Conservation (phyloP, 2,888 invertebrate genomes). For the Micropterix aruncella region DNA sequence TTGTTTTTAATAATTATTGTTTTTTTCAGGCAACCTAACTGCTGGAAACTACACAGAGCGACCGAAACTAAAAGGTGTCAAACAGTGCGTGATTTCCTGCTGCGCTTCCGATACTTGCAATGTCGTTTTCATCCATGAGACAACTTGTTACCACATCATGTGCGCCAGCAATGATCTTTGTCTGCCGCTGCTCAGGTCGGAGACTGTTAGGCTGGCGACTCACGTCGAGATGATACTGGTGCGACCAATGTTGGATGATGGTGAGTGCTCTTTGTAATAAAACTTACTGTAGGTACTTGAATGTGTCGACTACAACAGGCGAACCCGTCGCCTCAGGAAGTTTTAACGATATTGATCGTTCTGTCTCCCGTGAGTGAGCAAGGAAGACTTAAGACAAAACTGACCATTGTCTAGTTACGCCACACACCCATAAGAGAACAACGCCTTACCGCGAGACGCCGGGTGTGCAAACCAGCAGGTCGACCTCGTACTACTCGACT, state of each 20-base stretch:
- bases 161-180: slow-evolving; percentile 60
- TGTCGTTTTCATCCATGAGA: slow-evolving; percentile 62
- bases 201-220: slow-evolving; percentile 37
- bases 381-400: too few species aligned
- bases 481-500: too few species aligned
- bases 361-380: too few species aligned
- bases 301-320: too few species aligned
- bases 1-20: slow-evolving; percentile 1
- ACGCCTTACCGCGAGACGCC: too few species aligned
- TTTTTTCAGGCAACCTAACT: slow-evolving; percentile 30
- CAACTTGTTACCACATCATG: slow-evolving; percentile 63
- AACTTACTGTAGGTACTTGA: too few species aligned
- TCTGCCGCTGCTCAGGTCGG: slow-evolving; percentile 43
- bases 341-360: too few species aligned
- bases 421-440: too few species aligned
- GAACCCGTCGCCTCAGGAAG: too few species aligned
- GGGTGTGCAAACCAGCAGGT: too few species aligned
- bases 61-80: slow-evolving; percentile 33
- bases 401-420: too few species aligned
- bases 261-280: too few species aligned
- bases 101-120: slow-evolving; percentile 56
- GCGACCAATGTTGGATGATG: slow-evolving; percentile 48
- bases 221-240: slow-evolving; percentile 66
- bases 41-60: slow-evolving; percentile 48
- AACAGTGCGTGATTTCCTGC: slow-evolving; percentile 53